Percentiles rank a stretch among this genome's conserved stretches.
Evolutionary conservation across 2,888 invertebrate species (phyloP).

Genomic region (Drosophila maculinotata): DNA sequence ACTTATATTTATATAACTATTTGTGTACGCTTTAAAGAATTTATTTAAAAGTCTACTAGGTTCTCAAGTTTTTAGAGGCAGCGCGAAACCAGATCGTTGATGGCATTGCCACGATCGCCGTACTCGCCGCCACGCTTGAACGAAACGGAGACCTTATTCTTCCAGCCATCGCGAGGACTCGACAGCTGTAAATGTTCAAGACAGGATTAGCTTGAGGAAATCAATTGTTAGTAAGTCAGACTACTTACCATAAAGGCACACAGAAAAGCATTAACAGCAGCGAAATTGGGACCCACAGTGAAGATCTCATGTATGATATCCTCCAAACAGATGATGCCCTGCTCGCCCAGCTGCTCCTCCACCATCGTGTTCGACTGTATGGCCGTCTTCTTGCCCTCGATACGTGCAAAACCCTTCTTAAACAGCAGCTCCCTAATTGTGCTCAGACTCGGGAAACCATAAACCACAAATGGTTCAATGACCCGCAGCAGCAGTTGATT

Average conservation of each 20-base stretch:
- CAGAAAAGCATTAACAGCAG: slow-evolving; percentile 78
- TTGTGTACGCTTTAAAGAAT: slow-evolving; percentile 33
- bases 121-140: slow-evolving; percentile 85
- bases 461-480: slow-evolving; percentile 84
- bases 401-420: slow-evolving; percentile 84
- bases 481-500: slow-evolving; percentile 83
- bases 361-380: slow-evolving; percentile 85
- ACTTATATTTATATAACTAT: slow-evolving; percentile 37
- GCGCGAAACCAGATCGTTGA: slow-evolving; percentile 82
- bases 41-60: slow-evolving; percentile 58
- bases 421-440: slow-evolving; percentile 84
- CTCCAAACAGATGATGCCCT: slow-evolving; percentile 85
- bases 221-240: background rate
- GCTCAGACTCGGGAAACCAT: slow-evolving; percentile 81
- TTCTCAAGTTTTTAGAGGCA: slow-evolving; percentile 78
- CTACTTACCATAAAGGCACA: slow-evolving; percentile 84
- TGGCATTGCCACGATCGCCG: slow-evolving; percentile 82
- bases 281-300: slow-evolving; percentile 84
- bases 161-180: slow-evolving; percentile 84
- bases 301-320: slow-evolving; percentile 85
- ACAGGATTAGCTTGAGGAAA: background rate
- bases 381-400: slow-evolving; percentile 82
- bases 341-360: slow-evolving; percentile 83
- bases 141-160: slow-evolving; percentile 83
- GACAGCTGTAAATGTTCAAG: slow-evolving; percentile 73